These are phyloP conservation scores for Crocodylus rhombifer DNA, from an alignment of 2,797 vertebrate species.

Conservation along the genomic window DNA sequence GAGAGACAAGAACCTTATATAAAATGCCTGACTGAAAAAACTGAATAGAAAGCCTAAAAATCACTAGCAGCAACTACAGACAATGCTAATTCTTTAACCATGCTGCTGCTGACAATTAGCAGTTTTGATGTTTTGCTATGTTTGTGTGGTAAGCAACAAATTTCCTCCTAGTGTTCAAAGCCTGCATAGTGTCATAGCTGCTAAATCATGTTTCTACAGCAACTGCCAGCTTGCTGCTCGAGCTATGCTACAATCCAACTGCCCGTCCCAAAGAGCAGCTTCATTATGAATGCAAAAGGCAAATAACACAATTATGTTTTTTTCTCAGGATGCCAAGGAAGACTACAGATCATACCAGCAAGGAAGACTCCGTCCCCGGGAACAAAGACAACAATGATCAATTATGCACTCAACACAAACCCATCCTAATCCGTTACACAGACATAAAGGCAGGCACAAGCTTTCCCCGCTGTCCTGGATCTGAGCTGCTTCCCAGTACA, in stretches of 20 bases:
- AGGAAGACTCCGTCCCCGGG: conserved; percentile 54
- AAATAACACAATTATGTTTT: conserved; percentile 72
- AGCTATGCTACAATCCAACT: conserved; percentile 57
- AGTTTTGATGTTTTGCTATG: conserved; percentile 34
- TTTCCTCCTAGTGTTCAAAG: conserved; percentile 52
- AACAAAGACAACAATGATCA: conserved; percentile 40
- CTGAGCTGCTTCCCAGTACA: neutral
- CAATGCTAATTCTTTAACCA: conserved; percentile 23
- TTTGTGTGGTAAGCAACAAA: conserved; percentile 1
- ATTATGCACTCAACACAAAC: conserved; percentile 36
- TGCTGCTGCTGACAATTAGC: conserved; percentile 25
- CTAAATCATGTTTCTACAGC: conserved; percentile 71
- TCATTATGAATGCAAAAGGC: conserved; percentile 70
- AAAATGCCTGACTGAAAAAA: conserved; percentile 20
- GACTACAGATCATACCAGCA: conserved; percentile 55
- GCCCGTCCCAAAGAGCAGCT: conserved; percentile 46
- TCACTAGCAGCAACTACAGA: conserved; percentile 35
- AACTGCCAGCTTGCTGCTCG: conserved; percentile 55
- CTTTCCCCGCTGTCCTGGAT: neutral
- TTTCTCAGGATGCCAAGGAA: conserved; percentile 65
- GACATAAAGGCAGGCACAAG: neutral
- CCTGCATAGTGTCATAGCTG: conserved; percentile 59
- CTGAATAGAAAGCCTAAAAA: neutral
- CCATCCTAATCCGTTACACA: conserved; percentile 28
- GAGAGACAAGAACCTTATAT: neutral